phyloP scores from a whole-genome alignment of 2,888 invertebrate genomes.

The Melanostoma scalare region DNA sequence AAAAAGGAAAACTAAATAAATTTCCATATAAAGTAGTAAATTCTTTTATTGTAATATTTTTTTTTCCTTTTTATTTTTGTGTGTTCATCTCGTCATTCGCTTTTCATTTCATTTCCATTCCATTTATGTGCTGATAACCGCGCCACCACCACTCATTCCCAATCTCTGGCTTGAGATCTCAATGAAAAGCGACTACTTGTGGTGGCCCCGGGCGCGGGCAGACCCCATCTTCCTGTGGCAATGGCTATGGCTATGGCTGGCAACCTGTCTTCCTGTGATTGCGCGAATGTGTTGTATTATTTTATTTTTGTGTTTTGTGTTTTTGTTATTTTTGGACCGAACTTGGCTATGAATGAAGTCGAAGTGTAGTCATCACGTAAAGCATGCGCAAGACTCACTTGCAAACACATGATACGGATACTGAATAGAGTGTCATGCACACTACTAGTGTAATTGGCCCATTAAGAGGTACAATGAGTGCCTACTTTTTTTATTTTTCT shows the following conservation, averaged over 20 bases:
- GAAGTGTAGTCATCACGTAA: conserved; percentile 62
- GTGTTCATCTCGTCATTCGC: conserved; percentile 47
- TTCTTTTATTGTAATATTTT: conserved; percentile 4
- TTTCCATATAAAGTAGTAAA: conserved; percentile 64
- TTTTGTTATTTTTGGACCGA: conserved; percentile 43
- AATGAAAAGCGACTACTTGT: conserved; percentile 60
- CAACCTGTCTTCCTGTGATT: conserved; percentile 72
- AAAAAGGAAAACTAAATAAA: conserved; percentile 68
- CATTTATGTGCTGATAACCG: conserved; percentile 64
- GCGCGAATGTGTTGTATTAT: conserved; percentile 40
- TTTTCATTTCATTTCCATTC: conserved; percentile 68
- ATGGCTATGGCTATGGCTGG: conserved; percentile 19
- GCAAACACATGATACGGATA: conserved; percentile 70
- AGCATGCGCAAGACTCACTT: conserved; percentile 70
- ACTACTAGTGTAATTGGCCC: conserved; percentile 72
- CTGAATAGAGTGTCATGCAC: conserved; percentile 69
- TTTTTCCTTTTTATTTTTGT: conserved; percentile 21
- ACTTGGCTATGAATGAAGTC: conserved; percentile 65
- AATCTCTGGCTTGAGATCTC: conserved; percentile 63
- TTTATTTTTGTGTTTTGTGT: conserved; percentile 17
- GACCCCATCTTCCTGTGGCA: conserved; percentile 47
- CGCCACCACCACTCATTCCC: conserved; percentile 55
- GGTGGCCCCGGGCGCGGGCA: conserved; percentile 31
- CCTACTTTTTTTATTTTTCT: conserved; percentile 25
- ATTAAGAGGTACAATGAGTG: conserved; percentile 69